Conservation (phyloP, 2,113 vertebrate species). For the Mormyrus iriodes region DNA sequence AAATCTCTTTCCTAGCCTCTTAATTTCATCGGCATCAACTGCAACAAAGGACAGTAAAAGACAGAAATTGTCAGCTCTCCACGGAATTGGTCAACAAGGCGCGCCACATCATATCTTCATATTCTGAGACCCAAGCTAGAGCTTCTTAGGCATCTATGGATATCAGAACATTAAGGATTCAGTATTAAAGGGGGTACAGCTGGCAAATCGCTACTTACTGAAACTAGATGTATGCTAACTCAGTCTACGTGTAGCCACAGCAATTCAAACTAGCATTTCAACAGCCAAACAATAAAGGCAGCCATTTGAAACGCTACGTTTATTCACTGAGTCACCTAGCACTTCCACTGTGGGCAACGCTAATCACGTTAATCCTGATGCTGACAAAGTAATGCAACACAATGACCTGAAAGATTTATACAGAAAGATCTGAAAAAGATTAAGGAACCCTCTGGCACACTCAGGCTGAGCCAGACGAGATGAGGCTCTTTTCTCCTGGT, state of each 20-base stretch:
- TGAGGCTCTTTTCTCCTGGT: neutral
- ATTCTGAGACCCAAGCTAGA: neutral
- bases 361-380: slow-evolving; percentile 40
- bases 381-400: neutral
- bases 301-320: slow-evolving; percentile 30
- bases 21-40: slow-evolving; percentile 96
- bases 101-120: neutral
- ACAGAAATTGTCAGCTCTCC: neutral
- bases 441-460: neutral
- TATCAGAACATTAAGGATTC: neutral
- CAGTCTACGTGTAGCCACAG: slow-evolving; percentile 54
- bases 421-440: neutral
- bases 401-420: neutral
- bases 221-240: slow-evolving; percentile 43
- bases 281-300: slow-evolving; percentile 12
- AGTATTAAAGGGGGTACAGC: neutral
- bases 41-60: slow-evolving; percentile 37
- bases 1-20: slow-evolving; percentile 91
- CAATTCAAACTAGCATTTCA: slow-evolving; percentile 15
- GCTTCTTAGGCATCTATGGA: neutral
- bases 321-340: slow-evolving; percentile 33
- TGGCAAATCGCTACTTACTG: neutral
- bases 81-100: neutral
- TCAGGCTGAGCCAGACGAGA: neutral
- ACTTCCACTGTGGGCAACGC: slow-evolving; percentile 26